Percentiles rank a stretch among this genome's conserved stretches.
phyloP scores from a whole-genome alignment of 2,113 vertebrate genomes.

The Balaenoptera acutorostrata region DNA sequence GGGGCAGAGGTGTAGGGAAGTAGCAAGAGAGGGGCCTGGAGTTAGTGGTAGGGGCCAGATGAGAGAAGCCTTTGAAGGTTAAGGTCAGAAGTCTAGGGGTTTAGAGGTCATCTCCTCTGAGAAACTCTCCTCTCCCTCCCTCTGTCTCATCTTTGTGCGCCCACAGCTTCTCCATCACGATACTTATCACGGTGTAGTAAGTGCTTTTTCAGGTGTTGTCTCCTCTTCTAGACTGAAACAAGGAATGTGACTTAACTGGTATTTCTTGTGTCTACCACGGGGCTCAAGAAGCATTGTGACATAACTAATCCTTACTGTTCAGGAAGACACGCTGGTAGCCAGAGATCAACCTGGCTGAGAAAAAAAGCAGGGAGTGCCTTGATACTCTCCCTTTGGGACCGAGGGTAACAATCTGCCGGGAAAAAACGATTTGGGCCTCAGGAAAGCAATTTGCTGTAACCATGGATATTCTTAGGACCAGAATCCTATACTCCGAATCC shows the following conservation, averaged over 20 bases:
- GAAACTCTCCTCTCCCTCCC: not conserved
- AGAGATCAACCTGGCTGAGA: not conserved
- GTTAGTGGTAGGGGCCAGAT: not conserved
- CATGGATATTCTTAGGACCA: not conserved
- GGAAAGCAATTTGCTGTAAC: not conserved
- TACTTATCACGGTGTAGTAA: no score
- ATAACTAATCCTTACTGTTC: not conserved
- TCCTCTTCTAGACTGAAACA: not conserved
- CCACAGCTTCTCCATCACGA: fast-evolving
- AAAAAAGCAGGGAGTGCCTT: not conserved
- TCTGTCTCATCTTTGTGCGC: fast-evolving
- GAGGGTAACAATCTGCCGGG: not conserved
- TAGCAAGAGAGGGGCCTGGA: no score
- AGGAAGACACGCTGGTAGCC: not conserved
- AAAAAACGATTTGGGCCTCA: not conserved
- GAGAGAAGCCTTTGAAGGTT: not conserved
- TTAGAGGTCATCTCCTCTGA: not conserved
- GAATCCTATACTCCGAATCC: not conserved
- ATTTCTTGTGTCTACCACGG: not conserved
- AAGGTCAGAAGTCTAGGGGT: not conserved
- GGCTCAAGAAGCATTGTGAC: not conserved
- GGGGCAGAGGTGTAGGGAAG: not conserved
- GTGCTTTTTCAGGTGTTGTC: not conserved
- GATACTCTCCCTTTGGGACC: not conserved
- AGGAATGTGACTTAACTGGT: not conserved